A percentile compares a stretch with the other conserved stretches of the same genome.
Evolutionary conservation across 2,113 vertebrate genomes (phyloP).

Genomic region (Seriola rivoliana): DNA sequence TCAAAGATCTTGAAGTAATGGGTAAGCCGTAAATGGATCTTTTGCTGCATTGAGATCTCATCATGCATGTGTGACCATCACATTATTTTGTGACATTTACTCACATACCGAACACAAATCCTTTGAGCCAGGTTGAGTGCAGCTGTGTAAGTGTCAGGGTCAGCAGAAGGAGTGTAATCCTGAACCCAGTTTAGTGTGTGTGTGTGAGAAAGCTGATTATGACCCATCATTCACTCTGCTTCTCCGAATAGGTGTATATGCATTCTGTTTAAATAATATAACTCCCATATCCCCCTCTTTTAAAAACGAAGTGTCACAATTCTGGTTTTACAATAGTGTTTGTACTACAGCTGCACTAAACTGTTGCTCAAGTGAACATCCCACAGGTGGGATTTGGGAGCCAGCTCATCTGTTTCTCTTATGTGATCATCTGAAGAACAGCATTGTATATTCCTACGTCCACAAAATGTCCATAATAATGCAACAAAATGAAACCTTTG

Average conservation of each 20-base stretch:
- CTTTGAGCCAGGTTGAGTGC: not conserved
- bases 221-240: not conserved
- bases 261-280: not conserved
- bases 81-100: not conserved
- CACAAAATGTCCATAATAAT: too few species aligned
- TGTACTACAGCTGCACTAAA: not conserved
- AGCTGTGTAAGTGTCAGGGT: conserved; percentile 13
- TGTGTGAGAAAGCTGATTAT: conserved; percentile 20
- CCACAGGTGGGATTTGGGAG: conserved; percentile 1
- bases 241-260: not conserved
- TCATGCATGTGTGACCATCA: not conserved
- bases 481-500: too few species aligned
- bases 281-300: too few species aligned
- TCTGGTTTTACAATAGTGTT: not conserved
- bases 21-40: not conserved
- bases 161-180: conserved; percentile 19
- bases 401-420: too few species aligned
- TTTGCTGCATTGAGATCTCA: not conserved
- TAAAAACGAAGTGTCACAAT: not conserved
- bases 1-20: not conserved
- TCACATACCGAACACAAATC: not conserved
- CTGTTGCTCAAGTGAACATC: not conserved
- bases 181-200: not conserved
- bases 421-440: too few species aligned
- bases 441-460: too few species aligned